Percentiles rank a stretch among this genome's conserved stretches.
These are phyloP conservation scores for Lophius americanus DNA, from an alignment of 2,797 vertebrate genomes.

Conservation along the genomic window DNA sequence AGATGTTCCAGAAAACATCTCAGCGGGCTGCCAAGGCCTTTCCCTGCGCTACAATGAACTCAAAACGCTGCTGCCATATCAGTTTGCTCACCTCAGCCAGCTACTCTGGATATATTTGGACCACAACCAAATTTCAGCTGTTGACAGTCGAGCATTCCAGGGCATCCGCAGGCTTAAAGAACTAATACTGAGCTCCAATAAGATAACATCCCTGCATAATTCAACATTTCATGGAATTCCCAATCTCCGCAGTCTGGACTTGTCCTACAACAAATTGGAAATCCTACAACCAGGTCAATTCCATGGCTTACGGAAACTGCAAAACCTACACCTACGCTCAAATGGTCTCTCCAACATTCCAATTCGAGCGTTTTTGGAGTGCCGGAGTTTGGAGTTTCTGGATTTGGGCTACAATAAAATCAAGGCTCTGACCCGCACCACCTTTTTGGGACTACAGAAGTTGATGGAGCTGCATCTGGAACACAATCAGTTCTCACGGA, in stretches of 20 bases:
- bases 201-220: constrained; percentile 94
- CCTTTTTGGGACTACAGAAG: constrained; percentile 93
- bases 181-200: constrained; percentile 97
- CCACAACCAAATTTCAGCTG: constrained; percentile 94
- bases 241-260: constrained; percentile 97
- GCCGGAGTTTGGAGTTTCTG: constrained; percentile 96
- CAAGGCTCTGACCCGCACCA: constrained; percentile 93
- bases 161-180: constrained; percentile 97
- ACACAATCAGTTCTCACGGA: constrained; percentile 98
- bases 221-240: constrained; percentile 95
- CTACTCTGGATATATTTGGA: constrained; percentile 99
- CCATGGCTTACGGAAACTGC: constrained; percentile 93
- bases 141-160: constrained; percentile 95
- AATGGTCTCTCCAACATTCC: constrained; percentile 94
- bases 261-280: constrained; percentile 98
- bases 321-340: constrained; percentile 94
- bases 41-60: constrained; percentile 97
- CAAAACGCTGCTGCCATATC: constrained; percentile 92
- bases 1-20: constrained; percentile 96
- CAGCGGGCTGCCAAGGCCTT: constrained; percentile 94
- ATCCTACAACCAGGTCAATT: constrained; percentile 93
- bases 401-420: constrained; percentile 98
- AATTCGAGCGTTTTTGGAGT: constrained; percentile 95
- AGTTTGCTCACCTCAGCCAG: constrained; percentile 97
- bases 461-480: constrained; percentile 97